These are phyloP conservation scores for Acrocephalus kingi DNA, from an alignment of 2,113 vertebrate genomes.

Conservation along the genomic window DNA sequence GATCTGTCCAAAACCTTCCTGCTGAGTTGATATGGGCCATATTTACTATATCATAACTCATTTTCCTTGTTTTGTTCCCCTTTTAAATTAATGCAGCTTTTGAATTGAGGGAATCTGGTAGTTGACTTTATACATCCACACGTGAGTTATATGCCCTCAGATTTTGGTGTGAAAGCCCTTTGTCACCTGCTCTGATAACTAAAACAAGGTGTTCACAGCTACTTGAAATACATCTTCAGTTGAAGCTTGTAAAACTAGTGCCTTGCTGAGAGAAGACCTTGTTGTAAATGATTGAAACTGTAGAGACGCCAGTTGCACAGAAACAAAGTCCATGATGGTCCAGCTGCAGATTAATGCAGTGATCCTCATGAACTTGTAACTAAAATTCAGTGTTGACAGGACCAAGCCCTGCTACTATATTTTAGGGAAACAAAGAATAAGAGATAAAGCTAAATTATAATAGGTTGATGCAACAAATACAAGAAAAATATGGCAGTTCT, in stretches of 20 bases:
- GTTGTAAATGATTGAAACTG: not conserved
- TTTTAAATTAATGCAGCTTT: not conserved
- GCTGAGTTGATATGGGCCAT: not conserved
- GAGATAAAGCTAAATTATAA: slow-evolving; percentile 57
- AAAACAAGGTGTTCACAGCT: not conserved
- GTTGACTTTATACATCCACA: not conserved
- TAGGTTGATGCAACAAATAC: slow-evolving; percentile 31
- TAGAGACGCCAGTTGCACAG: not conserved
- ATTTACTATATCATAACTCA: not conserved
- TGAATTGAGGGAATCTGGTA: not conserved
- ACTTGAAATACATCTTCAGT: not conserved
- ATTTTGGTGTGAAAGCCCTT: not conserved
- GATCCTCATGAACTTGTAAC: slow-evolving; percentile 25
- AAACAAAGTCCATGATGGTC: not conserved
- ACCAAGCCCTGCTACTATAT: slow-evolving; percentile 21
- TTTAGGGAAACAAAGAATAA: slow-evolving; percentile 66
- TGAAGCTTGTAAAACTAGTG: not conserved
- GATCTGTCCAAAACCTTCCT: not conserved
- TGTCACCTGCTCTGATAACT: not conserved
- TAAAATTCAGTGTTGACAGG: slow-evolving; percentile 34
- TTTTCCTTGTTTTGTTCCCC: not conserved
- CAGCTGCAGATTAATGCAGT: slow-evolving; percentile 21
- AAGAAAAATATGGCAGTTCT: slow-evolving; percentile 60
- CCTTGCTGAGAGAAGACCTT: not conserved
- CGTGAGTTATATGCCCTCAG: not conserved